These are phyloP conservation scores for Liposcelis brunnea DNA, from an alignment of 2,888 invertebrate species.

Conservation along the genomic window DNA sequence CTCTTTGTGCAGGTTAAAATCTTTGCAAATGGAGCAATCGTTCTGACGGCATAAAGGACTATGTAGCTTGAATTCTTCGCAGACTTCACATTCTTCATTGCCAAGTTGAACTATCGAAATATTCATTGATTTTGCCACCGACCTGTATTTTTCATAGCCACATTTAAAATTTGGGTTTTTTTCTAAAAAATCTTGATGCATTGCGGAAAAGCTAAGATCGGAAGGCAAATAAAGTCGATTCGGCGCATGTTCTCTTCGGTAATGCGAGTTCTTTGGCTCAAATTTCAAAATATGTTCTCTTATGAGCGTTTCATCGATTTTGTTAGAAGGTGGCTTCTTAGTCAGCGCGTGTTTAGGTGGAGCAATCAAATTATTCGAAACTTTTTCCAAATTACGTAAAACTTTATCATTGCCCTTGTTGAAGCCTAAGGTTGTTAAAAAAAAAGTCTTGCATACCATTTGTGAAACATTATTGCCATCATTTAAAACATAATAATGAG, in stretches of 20 bases:
- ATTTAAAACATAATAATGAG: too few relatives aligned
- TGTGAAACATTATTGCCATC: too few relatives aligned
- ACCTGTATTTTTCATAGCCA: slow-evolving; percentile 13
- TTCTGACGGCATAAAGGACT: slow-evolving; percentile 8
- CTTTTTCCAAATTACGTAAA: background rate
- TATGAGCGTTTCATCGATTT: slow-evolving; percentile 3
- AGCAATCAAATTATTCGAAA: background rate
- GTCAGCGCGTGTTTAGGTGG: background rate
- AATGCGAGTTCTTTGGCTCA: slow-evolving; percentile 13
- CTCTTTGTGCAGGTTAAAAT: slow-evolving; percentile 6
- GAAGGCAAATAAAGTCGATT: slow-evolving; percentile 15
- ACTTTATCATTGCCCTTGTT: slow-evolving; percentile 6
- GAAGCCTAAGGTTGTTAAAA: slow-evolving; percentile 10
- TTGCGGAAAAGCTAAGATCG: slow-evolving; percentile 10
- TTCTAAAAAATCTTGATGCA: slow-evolving; percentile 14
- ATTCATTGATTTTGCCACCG: slow-evolving; percentile 13
- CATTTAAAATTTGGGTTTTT: slow-evolving; percentile 7
- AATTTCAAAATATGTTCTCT: slow-evolving; percentile 6
- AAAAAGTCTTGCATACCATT: slow-evolving; percentile 9
- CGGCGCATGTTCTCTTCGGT: slow-evolving; percentile 14
- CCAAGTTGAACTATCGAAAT: slow-evolving; percentile 17
- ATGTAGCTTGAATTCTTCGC: slow-evolving; percentile 12
- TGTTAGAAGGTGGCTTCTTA: background rate
- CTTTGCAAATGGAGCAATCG: slow-evolving; percentile 9
- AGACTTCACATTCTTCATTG: slow-evolving; percentile 16